Evolutionary conservation across 2,797 vertebrate species (phyloP).

Genomic region (Telmatherina bonti): DNA sequence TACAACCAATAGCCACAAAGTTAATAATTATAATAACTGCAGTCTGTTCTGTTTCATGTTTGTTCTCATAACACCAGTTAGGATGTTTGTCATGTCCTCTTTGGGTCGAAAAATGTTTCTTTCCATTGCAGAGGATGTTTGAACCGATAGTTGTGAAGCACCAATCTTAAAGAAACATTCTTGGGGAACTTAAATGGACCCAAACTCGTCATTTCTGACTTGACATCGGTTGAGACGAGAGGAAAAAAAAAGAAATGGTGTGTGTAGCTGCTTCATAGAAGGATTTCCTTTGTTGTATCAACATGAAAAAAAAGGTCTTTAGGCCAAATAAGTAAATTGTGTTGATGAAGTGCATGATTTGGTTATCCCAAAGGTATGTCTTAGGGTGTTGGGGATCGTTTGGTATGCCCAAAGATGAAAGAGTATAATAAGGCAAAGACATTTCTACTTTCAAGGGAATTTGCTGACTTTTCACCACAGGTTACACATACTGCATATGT

Average conservation of each 20-base stretch:
- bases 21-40: conserved; percentile 78
- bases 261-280: conserved; percentile 65
- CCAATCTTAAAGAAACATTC: conserved; percentile 65
- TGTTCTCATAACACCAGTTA: conserved; percentile 38
- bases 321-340: conserved; percentile 42
- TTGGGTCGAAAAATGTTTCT: conserved; percentile 55
- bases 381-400: conserved; percentile 50
- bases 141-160: conserved; percentile 61
- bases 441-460: conserved; percentile 79
- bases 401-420: conserved; percentile 74
- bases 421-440: conserved; percentile 84
- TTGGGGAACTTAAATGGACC: conserved; percentile 46
- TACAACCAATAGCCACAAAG: conserved; percentile 86
- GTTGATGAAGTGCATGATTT: conserved; percentile 54
- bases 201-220: conserved; percentile 32
- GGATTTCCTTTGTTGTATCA: conserved; percentile 39
- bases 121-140: conserved; percentile 36
- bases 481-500: conserved; percentile 86
- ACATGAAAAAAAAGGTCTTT: conserved; percentile 28
- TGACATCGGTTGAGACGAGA: conserved; percentile 44
- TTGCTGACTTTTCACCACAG: conserved; percentile 79
- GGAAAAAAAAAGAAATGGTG: conserved; percentile 25
- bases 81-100: conserved; percentile 53
- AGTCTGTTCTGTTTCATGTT: conserved; percentile 68
- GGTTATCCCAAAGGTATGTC: conserved; percentile 38